Evolutionary conservation across 2,888 invertebrate genomes (phyloP).

Genomic region (Drosophila paranaensis): DNA sequence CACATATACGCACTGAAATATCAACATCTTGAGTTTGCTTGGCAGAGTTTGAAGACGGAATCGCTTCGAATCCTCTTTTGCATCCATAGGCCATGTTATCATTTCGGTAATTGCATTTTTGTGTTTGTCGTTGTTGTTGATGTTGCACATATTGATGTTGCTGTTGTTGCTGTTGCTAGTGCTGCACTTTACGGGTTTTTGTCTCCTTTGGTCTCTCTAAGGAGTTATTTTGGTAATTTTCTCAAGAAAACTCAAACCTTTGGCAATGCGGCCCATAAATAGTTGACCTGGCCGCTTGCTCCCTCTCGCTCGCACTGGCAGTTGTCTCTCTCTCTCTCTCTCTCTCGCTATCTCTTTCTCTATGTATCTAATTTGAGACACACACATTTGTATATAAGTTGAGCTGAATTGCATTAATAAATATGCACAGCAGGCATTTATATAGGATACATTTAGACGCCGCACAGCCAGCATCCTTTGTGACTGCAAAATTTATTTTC

Average conservation of each 20-base stretch:
- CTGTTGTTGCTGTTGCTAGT: slow-evolving; percentile 52
- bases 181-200: slow-evolving; percentile 54
- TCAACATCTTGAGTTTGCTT: slow-evolving; percentile 55
- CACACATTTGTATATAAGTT: slow-evolving; percentile 8
- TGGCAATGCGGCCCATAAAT: slow-evolving; percentile 51
- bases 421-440: slow-evolving; percentile 53
- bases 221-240: slow-evolving; percentile 70
- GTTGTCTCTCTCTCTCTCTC: not conserved
- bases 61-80: slow-evolving; percentile 56
- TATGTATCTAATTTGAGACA: slow-evolving; percentile 31
- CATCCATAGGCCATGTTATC: slow-evolving; percentile 75
- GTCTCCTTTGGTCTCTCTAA: slow-evolving; percentile 60
- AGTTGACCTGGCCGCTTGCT: slow-evolving; percentile 41
- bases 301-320: not conserved
- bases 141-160: slow-evolving; percentile 48
- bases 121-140: slow-evolving; percentile 69
- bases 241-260: slow-evolving; percentile 77
- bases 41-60: slow-evolving; percentile 32
- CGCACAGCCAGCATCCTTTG: slow-evolving; percentile 20
- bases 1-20: slow-evolving; percentile 15
- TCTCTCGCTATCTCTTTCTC: slow-evolving; percentile 1
- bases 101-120: slow-evolving; percentile 79
- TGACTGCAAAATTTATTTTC: slow-evolving; percentile 34
- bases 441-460: slow-evolving; percentile 33
- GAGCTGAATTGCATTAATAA: slow-evolving; percentile 55